Base-by-base conservation (phyloP, 1,140 invertebrate genomes). In the Sarcophaga bullata region DNA sequence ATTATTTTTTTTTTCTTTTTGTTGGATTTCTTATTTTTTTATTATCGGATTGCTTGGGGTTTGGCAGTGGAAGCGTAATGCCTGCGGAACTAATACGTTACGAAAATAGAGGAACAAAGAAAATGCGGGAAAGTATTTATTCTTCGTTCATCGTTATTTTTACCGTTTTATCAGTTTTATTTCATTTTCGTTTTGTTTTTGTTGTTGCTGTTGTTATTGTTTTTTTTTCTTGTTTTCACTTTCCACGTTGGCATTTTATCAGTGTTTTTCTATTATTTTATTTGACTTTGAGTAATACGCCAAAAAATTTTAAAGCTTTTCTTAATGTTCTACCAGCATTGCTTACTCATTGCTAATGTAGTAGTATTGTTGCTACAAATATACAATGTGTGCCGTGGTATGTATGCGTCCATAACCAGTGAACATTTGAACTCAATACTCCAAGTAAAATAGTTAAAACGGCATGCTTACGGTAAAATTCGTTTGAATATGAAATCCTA, bases 271-370 rank as follows among this genome's bases (percentile, higher is more conserved):
- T 68, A 68, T 68, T 68, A 68, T 68, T 68, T 68, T 68, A 68
- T 68, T 68, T 68, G 62, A 68, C 62, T 68, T 68, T 68, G 62
- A 68, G 62, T 68, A 68, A 68, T 68, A 68, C 62, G 62, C 62
- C 9, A 68, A 68, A 68, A 68, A 68, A 68, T 68, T n/a, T 68
- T 68, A 68, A 68, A 19, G 62, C 62, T 68, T 68, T 37, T 68
- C 62, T 68, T 68, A 68, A 68, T 68, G 62, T 8, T 68, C 62
- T 68, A 6, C 62, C 62, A 68, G 62, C n/a, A 9, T 37, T 37
- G 25, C 25, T 37, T 37, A 2, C 4, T 37, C 25, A 37, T 37
- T 37, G 25, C 4, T 37, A 4, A 37, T 37, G 25, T 37, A 37
- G 0, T 6, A 58, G 11, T 58, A 5, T 58, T 13, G 9, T 58